Conservation (phyloP, 2,888 invertebrate species). For the Pimpla rufipes region DNA sequence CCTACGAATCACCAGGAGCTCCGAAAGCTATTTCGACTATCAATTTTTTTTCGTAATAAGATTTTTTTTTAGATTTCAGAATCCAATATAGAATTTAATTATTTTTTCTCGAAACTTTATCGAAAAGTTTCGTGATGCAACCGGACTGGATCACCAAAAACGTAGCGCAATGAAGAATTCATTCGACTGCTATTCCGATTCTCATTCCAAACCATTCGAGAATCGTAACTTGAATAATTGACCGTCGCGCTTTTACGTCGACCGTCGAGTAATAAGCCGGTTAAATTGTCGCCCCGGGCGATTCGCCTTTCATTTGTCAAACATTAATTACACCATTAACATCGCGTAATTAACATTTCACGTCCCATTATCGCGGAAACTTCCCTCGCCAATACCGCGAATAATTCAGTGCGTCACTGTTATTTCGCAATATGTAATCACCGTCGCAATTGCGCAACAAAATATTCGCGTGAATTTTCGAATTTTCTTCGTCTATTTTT, state of each 20-base stretch:
- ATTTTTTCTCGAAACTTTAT: too few species aligned
- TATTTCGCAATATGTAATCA: neutral
- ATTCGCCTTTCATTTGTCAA: neutral
- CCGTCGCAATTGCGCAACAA: neutral
- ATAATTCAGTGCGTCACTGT: neutral
- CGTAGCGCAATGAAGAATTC: too few species aligned
- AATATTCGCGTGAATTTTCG: too few species aligned
- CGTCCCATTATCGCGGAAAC: neutral
- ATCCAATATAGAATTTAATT: neutral
- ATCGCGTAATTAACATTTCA: slow-evolving; percentile 7
- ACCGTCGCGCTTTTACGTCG: neutral
- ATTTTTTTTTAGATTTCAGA: neutral
- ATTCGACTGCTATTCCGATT: too few species aligned
- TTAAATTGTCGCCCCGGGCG: neutral
- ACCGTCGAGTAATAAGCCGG: neutral
- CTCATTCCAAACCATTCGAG: neutral
- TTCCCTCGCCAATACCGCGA: neutral
- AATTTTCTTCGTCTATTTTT: too few species aligned
- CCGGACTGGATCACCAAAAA: too few species aligned
- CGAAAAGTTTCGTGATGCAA: too few species aligned
- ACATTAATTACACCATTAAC: slow-evolving; percentile 1
- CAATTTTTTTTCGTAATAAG: neutral
- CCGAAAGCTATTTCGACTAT: neutral
- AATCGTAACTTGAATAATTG: neutral
- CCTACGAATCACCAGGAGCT: neutral